phyloP scores from a whole-genome alignment of 1,140 invertebrate species.

The Orchestia grillus region DNA sequence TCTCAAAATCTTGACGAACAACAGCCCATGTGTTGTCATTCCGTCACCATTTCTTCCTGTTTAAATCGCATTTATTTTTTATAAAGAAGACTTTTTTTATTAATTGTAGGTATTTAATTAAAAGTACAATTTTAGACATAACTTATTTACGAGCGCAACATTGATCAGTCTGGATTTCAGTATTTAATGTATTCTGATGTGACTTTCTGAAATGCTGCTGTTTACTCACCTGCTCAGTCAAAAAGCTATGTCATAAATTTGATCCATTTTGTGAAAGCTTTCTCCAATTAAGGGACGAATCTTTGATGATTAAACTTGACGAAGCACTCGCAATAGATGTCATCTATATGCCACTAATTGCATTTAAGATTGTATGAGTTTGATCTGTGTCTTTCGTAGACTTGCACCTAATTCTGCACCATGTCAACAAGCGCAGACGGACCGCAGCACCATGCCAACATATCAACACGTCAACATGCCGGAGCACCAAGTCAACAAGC shows the following conservation, averaged over 20 bases:
- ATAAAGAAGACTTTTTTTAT: too few relatives aligned
- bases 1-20: too few relatives aligned
- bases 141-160: neutral
- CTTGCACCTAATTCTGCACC: neutral
- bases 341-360: neutral
- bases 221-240: too few relatives aligned
- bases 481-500: too few relatives aligned
- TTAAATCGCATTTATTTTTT: too few relatives aligned
- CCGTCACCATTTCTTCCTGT: too few relatives aligned
- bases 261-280: neutral
- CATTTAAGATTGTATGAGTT: neutral
- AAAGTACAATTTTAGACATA: neutral
- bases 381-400: neutral
- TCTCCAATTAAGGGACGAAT: neutral
- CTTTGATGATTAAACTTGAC: neutral
- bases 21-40: too few relatives aligned
- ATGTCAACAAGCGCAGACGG: too few relatives aligned
- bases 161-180: neutral
- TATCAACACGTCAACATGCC: too few relatives aligned
- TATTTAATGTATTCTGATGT: neutral
- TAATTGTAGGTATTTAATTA: neutral
- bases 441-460: too few relatives aligned
- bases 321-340: neutral
- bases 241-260: neutral
- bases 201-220: too few relatives aligned